Evolutionary conservation across 2,797 vertebrate species (phyloP), one percentile per base, ranked within the genome.

Genomic region (Protosalanx chinensis): DNA sequence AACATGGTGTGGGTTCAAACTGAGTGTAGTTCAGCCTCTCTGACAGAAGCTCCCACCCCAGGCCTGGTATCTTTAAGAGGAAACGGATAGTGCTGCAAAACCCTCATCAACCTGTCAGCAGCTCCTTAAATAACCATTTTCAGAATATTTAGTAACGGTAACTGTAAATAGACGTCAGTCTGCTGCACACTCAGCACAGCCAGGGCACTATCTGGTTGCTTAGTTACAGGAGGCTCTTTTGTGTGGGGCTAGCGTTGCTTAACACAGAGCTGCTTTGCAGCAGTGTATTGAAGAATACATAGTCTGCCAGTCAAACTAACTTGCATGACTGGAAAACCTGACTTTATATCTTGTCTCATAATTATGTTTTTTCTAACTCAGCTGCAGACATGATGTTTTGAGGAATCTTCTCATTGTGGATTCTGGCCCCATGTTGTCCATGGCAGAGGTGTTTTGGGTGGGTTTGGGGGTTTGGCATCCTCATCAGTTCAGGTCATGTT

Each of bases 191-290:
- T 86, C 77, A 72, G 81, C 84, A 4, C 87, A 59, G 84, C 85
- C 88, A 82, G 77, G 78, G 78, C 78, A 85, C 74, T 85, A 73
- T 88, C 80, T 79, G 83, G 91, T 93, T 92, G 91, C 88, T 91
- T 88, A 84, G 90, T 86, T 84, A 90, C 88, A 5, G 35, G n/a
- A 64, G 16, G 82, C 83, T n/a, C 51, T 88, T 74, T 80, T 88
- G 79, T 81, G 84, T 71, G 27, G 57, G 27, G 64, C 56, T 74
- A 35, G 12, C 67, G 71, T 74, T 75, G 58, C 68, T 74, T 75
- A 79, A 73, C 68, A 64, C 72, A 72, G 86, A 77, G 79, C 63
- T 68, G 83, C 82, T 79, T 67, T 49, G 29, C 46, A 23, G 16
- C n/a, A 13, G 80, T 88, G 77, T 30, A 35, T 33, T 64, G 62